Conservation (phyloP, 2,888 invertebrate species). For the Thelaira solivaga region DNA sequence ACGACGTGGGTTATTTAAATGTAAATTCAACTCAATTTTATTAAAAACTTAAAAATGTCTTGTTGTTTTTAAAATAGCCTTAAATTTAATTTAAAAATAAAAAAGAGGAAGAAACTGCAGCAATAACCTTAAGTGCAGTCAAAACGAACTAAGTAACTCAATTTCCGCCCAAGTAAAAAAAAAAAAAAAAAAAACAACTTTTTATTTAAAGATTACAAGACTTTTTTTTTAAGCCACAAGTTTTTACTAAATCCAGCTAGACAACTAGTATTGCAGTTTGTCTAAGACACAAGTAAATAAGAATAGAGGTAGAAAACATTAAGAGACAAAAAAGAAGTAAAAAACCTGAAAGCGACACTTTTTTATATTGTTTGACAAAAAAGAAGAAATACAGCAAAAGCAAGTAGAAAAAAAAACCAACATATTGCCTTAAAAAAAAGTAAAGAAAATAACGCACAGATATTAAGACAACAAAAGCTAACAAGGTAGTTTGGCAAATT, state of each 20-base stretch:
- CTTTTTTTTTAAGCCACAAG: constrained; percentile 14
- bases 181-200: not conserved
- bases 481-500: constrained; percentile 67
- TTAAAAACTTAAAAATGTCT: too few relatives aligned
- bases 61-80: too few relatives aligned
- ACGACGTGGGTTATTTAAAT: too few relatives aligned
- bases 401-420: not conserved
- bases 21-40: too few relatives aligned
- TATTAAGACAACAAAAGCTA: constrained; percentile 56
- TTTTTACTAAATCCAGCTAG: constrained; percentile 18
- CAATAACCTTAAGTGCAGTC: constrained; percentile 32
- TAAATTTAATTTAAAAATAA: too few relatives aligned
- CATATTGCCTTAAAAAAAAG: too few relatives aligned
- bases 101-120: too few relatives aligned
- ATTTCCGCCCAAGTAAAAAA: constrained; percentile 38
- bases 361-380: constrained; percentile 26
- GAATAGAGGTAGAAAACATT: constrained; percentile 30
- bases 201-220: constrained; percentile 45
- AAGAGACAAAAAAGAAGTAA: not conserved
- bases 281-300: not conserved
- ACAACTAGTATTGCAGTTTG: constrained; percentile 2
- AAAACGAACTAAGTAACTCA: constrained; percentile 37
- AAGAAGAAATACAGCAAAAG: not conserved
- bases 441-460: constrained; percentile 2
- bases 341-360: constrained; percentile 50